Base-by-base conservation (phyloP, 1,140 invertebrate genomes). In the Temnothorax longispinosus region DNA sequence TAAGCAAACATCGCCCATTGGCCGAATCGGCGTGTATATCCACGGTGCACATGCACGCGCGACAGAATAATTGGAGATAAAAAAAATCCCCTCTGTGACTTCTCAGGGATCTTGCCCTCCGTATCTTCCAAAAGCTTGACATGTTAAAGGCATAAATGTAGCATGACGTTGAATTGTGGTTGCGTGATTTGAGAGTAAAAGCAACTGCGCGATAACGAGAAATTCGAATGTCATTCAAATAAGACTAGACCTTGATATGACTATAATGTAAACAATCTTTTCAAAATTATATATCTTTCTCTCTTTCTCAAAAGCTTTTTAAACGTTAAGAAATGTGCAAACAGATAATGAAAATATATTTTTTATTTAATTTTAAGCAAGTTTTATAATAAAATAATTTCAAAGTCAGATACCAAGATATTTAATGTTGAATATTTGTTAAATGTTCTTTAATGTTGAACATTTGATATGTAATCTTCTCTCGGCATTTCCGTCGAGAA, bases 1-100 rank as follows among this genome's bases (percentile, higher is more conserved):
- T 87, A 87, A 87, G 80, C 85, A 72, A 74, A 72, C 85, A 81
- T 67, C 85, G 58, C 50, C 71, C 74, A 69, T 77, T 47, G 71
- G 60, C 38, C 52, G 18, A 74, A 87, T 84, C 56, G 69, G 62
- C 52, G 77, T 32, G 56, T 80, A 64, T 47, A 27, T 27, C 67
- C 67, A 47, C 80, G 38, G 38, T 58, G 67, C n/a, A 21, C 62
- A 80, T 11, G 65, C 65, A 58, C 65, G 41, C 62, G 13, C 41
- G 62, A 56, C 50, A 50, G 54, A 84, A 84, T 60, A 84, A 84
- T 60, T 56, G 32, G 69, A 56, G 54, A 74, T 38, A 38, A 60
- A 74, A 74, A 81, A 84, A 41, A 64, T 35, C 21, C n/a, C n/a
- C 27, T 27, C 15, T 71, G 38, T 35, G 50, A 71, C 56, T 81